Evolutionary conservation across 2,113 vertebrate genomes (phyloP).

Genomic region (Aviceda subcristata): DNA sequence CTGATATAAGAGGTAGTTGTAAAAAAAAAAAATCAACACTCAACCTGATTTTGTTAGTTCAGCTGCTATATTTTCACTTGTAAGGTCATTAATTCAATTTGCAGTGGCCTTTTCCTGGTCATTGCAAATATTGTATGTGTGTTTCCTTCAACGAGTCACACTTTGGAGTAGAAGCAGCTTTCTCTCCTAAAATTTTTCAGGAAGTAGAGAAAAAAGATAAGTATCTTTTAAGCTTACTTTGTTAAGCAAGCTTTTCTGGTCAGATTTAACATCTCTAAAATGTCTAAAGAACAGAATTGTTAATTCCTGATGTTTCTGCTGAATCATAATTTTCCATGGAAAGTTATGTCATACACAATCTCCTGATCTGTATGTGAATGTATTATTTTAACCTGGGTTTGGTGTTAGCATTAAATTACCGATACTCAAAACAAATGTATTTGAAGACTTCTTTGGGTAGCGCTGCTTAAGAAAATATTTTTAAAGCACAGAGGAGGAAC

Average conservation of each 20-base stretch:
- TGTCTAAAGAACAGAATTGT: background rate
- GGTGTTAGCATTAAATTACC: background rate
- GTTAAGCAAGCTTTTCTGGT: background rate
- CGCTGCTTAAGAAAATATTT: slow-evolving; percentile 54
- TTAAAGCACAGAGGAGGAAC: slow-evolving; percentile 25
- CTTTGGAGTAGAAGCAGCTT: background rate
- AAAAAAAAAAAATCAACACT: background rate
- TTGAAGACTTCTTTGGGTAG: slow-evolving; percentile 25
- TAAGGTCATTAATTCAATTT: slow-evolving; percentile 36
- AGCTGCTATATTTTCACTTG: slow-evolving; percentile 1
- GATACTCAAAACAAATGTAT: background rate
- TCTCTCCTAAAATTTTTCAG: background rate
- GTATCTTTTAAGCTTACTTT: background rate
- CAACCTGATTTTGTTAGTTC: background rate
- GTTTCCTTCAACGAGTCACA: background rate
- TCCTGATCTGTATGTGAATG: background rate
- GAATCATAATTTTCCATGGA: background rate
- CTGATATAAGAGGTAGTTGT: background rate
- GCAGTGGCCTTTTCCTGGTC: background rate
- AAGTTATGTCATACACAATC: background rate
- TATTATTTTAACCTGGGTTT: slow-evolving; percentile 42
- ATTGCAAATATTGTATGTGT: background rate
- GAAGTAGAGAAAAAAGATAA: background rate
- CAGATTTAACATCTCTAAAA: background rate
- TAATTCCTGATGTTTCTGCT: slow-evolving; percentile 11